A percentile compares a stretch with the other conserved stretches of the same genome.
Conservation (phyloP, 2,888 invertebrate species). For the Lysandra coridon region DNA sequence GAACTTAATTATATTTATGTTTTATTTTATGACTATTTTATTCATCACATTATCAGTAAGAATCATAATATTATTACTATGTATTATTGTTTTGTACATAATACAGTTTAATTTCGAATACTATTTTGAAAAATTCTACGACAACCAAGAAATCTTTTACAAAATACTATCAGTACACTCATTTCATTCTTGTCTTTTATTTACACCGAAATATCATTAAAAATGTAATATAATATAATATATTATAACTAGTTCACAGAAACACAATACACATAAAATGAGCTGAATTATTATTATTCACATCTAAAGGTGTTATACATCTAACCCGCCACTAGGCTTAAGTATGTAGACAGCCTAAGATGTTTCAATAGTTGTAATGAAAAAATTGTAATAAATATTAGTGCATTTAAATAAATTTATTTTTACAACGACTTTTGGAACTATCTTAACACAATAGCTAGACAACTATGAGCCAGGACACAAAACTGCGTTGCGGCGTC, state of each 20-base stretch:
- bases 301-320: background rate
- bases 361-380: background rate
- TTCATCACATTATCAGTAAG: slow-evolving; percentile 24
- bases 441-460: background rate
- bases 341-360: background rate
- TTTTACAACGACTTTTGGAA: background rate
- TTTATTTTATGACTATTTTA: slow-evolving; percentile 23
- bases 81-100: slow-evolving; percentile 28
- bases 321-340: too few species aligned
- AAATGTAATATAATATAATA: background rate
- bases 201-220: slow-evolving; percentile 8
- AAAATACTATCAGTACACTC: background rate
- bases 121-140: background rate
- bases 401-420: background rate
- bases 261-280: slow-evolving; percentile 4
- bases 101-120: slow-evolving; percentile 8
- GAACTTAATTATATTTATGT: background rate
- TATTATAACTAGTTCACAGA: background rate
- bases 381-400: background rate
- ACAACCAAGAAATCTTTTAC: background rate
- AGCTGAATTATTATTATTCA: background rate
- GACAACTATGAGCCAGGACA: background rate
- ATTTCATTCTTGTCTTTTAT: slow-evolving; percentile 17
- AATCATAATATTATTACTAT: slow-evolving; percentile 3
- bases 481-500: too few species aligned